Evolutionary conservation across 2,888 invertebrate species (phyloP), one percentile per base, ranked within the genome.

Genomic region (Anaspis maculata): DNA sequence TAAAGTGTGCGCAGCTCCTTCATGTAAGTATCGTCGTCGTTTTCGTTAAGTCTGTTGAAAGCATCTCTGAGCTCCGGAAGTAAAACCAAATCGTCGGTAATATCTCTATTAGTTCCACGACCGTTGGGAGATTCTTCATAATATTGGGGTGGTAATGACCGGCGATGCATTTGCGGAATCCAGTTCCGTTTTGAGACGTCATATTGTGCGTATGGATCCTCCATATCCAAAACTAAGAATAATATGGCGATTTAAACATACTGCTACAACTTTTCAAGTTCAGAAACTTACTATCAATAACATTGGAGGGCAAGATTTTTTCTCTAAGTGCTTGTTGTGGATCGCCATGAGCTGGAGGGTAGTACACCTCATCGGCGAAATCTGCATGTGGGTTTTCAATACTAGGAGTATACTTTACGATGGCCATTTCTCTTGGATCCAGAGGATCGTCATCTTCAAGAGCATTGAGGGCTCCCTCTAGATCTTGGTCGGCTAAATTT

Each of bases 291-390:
- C 64, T 44, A 39, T 63, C 62, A 15, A 59, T 48, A 5, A 70
- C 73, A 25, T 71, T 69, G 4, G 71, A 49, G 9, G 73, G 66
- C 41, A 74, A 65, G 50, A 73, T 74, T 30, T 71, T 70, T 10
- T 65, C 48, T 23, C 66, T 62, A 6, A 62, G 56, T 28, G 57
- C 52, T 23, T 59, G 58, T 3, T 44, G 43, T n/a, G 38, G 6
- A 5, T 7, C 30, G 24, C 68, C 65, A 13, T 46, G 69, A 26
- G 67, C 62, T 33, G 84, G 80, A 13, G 87, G 87, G 59, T 74
- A 83, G 59, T 83, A 87, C 10, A 84, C 72, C 66, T 86, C 85
- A 53, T 86, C 85, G n/a, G 86, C 83, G 56, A 77, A 87, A 45
- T 80, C 76, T 2, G 77, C 73, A 39, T 71, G 68, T 1, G 73